phyloP scores from a whole-genome alignment of 2,888 invertebrate species.

The Zygothrica quintamaculata region DNA sequence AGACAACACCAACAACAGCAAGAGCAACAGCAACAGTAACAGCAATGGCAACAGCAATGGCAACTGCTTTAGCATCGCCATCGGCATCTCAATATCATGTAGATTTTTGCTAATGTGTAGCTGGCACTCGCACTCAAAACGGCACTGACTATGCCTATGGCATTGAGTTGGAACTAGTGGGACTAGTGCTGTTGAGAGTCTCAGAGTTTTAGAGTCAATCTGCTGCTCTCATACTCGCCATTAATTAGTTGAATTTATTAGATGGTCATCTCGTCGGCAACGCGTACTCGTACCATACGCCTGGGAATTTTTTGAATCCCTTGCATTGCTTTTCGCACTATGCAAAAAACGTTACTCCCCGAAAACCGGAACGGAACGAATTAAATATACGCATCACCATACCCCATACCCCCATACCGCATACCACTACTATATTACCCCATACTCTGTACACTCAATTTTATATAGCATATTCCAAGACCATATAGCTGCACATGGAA shows the following conservation, averaged over 20 bases:
- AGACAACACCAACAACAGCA: neutral
- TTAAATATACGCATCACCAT: constrained; percentile 44
- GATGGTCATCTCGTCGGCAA: constrained; percentile 78
- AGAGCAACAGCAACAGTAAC: constrained; percentile 8
- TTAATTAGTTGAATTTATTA: constrained; percentile 85
- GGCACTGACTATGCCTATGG: constrained; percentile 1
- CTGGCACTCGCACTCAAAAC: constrained; percentile 12
- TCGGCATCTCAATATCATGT: constrained; percentile 82
- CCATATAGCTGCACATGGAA: neutral
- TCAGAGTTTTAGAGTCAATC: constrained; percentile 56
- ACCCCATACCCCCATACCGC: neutral
- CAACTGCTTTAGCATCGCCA: constrained; percentile 44
- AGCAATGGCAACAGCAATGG: neutral
- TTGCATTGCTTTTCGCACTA: constrained; percentile 76
- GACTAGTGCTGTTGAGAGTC: constrained; percentile 15
- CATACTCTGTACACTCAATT: neutral
- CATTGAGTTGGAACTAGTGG: neutral
- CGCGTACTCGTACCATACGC: constrained; percentile 60
- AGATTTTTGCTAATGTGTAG: constrained; percentile 80
- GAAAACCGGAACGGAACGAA: constrained; percentile 59
- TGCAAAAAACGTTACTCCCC: constrained; percentile 35
- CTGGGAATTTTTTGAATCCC: constrained; percentile 80
- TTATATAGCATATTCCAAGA: neutral
- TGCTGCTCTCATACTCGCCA: constrained; percentile 81
- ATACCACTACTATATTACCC: neutral